Conservation (phyloP, 2,113 vertebrate species). For the Corapipo altera region DNA sequence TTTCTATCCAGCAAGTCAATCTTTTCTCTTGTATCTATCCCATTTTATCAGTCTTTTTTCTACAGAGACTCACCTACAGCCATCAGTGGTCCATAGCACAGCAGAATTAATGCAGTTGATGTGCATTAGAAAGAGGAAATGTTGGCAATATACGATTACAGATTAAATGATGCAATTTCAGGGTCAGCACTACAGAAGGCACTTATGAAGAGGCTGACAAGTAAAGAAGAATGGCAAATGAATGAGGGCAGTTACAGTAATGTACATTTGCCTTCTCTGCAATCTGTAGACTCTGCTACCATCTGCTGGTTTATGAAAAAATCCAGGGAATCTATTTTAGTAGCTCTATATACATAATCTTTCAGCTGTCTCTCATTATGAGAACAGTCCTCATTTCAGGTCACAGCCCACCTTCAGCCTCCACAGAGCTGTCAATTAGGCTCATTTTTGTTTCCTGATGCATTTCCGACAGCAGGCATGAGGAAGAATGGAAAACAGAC, state of each 20-base stretch:
- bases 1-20: background rate
- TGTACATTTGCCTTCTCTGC: background rate
- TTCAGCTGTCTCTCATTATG: constrained; percentile 41
- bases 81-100: background rate
- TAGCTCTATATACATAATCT: constrained; percentile 3
- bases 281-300: constrained; percentile 70
- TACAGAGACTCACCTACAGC: background rate
- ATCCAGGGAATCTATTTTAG: constrained; percentile 44
- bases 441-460: background rate
- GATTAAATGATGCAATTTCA: constrained; percentile 64
- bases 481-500: background rate
- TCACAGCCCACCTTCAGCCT: constrained; percentile 31
- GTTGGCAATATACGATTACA: constrained; percentile 51
- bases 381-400: constrained; percentile 14
- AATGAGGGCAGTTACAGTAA: background rate
- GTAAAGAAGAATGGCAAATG: constrained; percentile 40
- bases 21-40: background rate
- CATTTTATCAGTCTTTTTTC: background rate
- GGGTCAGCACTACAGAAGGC: constrained; percentile 62
- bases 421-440: constrained; percentile 18
- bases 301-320: constrained; percentile 70
- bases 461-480: background rate
- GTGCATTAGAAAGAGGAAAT: constrained; percentile 30
- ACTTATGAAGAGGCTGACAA: background rate
- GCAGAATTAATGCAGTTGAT: constrained; percentile 36